Conservation (phyloP, 2,888 invertebrate species). For the Himalopsyche kuldschensis region DNA sequence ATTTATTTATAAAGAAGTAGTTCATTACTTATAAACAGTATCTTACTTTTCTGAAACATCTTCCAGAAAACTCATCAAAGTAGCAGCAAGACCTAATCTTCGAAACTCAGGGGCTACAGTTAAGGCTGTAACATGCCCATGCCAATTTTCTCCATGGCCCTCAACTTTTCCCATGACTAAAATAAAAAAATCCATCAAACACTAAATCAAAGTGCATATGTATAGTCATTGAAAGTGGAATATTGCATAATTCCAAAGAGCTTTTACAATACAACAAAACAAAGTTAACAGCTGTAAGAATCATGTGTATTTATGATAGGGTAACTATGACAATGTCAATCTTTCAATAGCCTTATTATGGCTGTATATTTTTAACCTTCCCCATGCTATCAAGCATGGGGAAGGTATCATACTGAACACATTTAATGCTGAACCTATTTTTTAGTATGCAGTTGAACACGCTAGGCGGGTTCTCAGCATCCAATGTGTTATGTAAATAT, state of each 20-base stretch:
- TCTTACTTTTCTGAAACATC: conserved; percentile 90
- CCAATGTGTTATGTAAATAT: too few relatives aligned
- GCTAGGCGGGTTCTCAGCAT: too few relatives aligned
- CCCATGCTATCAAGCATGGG: too few relatives aligned
- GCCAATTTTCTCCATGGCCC: conserved; percentile 95
- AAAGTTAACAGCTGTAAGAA: neutral
- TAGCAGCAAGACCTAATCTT: conserved; percentile 87
- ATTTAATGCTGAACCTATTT: too few relatives aligned
- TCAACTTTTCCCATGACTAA: conserved; percentile 99
- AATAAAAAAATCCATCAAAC: conserved; percentile 42
- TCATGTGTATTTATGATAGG: neutral
- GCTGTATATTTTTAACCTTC: too few relatives aligned
- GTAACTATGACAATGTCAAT: too few relatives aligned
- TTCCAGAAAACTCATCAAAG: conserved; percentile 92
- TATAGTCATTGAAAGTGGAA: neutral
- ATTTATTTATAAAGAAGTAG: too few relatives aligned
- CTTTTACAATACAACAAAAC: neutral
- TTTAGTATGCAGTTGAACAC: too few relatives aligned
- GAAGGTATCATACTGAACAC: too few relatives aligned
- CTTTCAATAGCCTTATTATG: too few relatives aligned
- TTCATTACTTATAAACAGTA: conserved; percentile 40
- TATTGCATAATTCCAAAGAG: neutral
- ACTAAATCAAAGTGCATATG: neutral
- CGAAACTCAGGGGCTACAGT: conserved; percentile 95
- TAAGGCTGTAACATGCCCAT: conserved; percentile 98